Evolutionary conservation across 2,113 vertebrate species (phyloP).

Genomic region (Ptyas mucosa): DNA sequence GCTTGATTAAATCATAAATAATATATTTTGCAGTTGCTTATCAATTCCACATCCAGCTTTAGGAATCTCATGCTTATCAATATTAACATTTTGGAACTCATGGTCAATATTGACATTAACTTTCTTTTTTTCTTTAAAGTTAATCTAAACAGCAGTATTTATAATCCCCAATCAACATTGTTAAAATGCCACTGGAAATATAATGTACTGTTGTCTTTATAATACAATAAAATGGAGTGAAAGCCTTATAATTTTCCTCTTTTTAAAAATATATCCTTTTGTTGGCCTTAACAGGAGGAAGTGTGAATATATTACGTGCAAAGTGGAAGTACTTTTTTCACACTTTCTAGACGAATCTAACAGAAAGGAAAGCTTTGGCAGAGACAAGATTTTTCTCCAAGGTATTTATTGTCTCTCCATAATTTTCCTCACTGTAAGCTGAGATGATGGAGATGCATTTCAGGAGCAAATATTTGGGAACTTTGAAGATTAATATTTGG

Average conservation of each 20-base stretch:
- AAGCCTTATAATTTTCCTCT: neutral
- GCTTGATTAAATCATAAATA: neutral
- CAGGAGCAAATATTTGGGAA: neutral
- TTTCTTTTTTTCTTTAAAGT: neutral
- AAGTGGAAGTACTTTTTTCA: neutral
- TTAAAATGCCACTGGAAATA: neutral
- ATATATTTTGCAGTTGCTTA: neutral
- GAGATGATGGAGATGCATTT: neutral
- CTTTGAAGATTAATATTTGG: neutral
- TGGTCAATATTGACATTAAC: neutral
- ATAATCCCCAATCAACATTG: neutral
- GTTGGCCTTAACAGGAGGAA: neutral
- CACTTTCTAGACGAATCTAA: neutral
- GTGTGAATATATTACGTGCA: neutral
- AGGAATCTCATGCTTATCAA: neutral
- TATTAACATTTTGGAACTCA: neutral
- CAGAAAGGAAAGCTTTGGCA: neutral
- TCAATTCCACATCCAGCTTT: neutral
- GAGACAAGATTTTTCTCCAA: neutral
- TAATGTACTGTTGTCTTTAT: neutral
- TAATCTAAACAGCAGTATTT: neutral
- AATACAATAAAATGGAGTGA: neutral
- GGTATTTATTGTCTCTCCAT: neutral
- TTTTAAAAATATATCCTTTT: neutral
- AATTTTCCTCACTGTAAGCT: neutral